phyloP scores from a whole-genome alignment of 2,113 vertebrate genomes.

The Terrapene triunguis region DNA sequence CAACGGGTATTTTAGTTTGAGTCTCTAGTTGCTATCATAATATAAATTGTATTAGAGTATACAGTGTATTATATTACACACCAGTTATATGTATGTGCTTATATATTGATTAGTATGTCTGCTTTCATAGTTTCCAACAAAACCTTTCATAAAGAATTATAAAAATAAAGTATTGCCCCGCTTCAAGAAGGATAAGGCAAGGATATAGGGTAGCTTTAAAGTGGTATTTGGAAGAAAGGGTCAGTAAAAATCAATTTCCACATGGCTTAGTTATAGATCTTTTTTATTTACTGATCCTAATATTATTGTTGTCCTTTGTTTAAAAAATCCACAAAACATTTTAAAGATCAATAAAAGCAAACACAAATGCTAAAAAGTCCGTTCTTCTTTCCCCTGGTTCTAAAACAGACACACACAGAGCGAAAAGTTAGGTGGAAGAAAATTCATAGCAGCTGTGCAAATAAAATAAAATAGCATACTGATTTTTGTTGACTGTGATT shows the following conservation, averaged over 20 bases:
- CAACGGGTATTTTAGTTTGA: not conserved
- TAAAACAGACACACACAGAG: slow-evolving; percentile 70
- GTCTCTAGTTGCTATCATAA: not conserved
- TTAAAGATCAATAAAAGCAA: slow-evolving; percentile 80
- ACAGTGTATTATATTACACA: not conserved
- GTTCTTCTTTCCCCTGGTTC: slow-evolving; percentile 68
- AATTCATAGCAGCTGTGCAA: slow-evolving; percentile 81
- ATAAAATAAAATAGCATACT: slow-evolving; percentile 64
- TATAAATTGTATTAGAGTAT: slow-evolving; percentile 4
- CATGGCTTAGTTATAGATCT: slow-evolving; percentile 50
- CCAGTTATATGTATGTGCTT: slow-evolving; percentile 35
- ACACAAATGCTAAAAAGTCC: slow-evolving; percentile 70
- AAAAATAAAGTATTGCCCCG: slow-evolving; percentile 46
- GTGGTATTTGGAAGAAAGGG: slow-evolving; percentile 48
- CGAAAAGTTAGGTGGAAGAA: slow-evolving; percentile 69
- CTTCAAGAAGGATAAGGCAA: slow-evolving; percentile 47
- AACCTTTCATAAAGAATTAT: slow-evolving; percentile 36
- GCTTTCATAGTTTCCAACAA: slow-evolving; percentile 42
- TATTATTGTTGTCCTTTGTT: slow-evolving; percentile 66
- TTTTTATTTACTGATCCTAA: slow-evolving; percentile 45
- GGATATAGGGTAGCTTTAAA: slow-evolving; percentile 55
- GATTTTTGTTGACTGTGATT: slow-evolving; percentile 27
- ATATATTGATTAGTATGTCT: slow-evolving; percentile 28
- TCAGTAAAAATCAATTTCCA: slow-evolving; percentile 35
- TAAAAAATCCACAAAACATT: slow-evolving; percentile 77